Percentiles rank a stretch among this genome's conserved stretches.
Conservation (phyloP, 2,113 vertebrate species). For the Gymnorhina tibicen region DNA sequence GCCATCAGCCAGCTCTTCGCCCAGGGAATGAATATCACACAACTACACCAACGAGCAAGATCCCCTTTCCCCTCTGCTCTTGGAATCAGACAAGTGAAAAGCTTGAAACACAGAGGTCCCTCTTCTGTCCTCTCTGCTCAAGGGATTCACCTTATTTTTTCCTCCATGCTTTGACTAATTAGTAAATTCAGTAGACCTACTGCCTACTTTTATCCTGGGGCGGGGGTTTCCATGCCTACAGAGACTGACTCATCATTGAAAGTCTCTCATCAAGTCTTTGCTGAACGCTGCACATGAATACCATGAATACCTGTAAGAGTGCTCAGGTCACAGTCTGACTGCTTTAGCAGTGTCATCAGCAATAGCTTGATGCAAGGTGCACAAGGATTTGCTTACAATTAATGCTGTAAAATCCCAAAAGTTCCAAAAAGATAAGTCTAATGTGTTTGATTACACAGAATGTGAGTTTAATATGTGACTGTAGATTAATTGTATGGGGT, state of each 20-base stretch:
- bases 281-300: neutral
- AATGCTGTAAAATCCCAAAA: neutral
- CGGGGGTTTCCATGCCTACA: neutral
- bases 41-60: neutral
- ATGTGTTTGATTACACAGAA: neutral
- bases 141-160: neutral
- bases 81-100: neutral
- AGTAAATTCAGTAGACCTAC: neutral
- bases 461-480: neutral
- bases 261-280: neutral
- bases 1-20: neutral
- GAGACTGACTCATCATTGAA: neutral
- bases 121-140: neutral
- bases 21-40: neutral
- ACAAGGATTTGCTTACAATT: neutral
- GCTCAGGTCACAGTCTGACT: neutral
- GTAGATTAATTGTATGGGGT: neutral
- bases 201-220: neutral
- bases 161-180: neutral
- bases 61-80: neutral
- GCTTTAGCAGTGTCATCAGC: neutral
- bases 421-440: neutral
- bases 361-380: neutral
- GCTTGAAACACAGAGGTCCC: neutral
- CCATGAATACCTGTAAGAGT: too few relatives aligned